Base-by-base conservation (phyloP, 2,113 vertebrate genomes). In the Bagarius yarrelli region DNA sequence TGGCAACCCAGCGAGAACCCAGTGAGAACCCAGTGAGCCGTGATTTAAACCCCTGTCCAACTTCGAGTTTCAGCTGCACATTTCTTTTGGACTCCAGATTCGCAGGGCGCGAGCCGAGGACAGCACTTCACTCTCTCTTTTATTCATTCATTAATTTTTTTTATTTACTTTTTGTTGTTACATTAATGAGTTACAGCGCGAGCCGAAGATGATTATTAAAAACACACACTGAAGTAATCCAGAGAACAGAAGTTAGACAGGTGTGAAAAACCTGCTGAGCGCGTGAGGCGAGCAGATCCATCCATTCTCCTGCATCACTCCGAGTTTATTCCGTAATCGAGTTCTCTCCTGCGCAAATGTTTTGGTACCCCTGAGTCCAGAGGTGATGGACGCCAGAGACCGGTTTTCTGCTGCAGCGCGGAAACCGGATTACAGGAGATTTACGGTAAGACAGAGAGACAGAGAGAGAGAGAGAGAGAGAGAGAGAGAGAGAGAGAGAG, bases 381-480 rank as follows among this genome's bases (percentile, higher is more conserved):
- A 55, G 72, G 71, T 61, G 57, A 92, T 91, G 91, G 84, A 86
- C 73, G 84, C 87, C 0, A 82, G 87, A 83, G 85, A 84, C 73
- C 87, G 87, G 88, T 76, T 79, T 83, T 60, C 81, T 12, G 81
- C 85, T n/a, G 81, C 47, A 60, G 82, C 74, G 63, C 70, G 36
- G n/a, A 81, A 83, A 72, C 82, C 83, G 1, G 90, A 91, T 84
- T 82, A 70, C 87, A 86, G 90, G 80, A 88, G 91, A 52, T 88
- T 84, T 85, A 88, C 89, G 67, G 91, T 91, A 84, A 91, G 89
- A 81, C 47, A 27, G 44, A 0, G 27, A 40, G 25, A 32, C 34
- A 9, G n/a, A 36, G 14, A 9, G 23, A 30, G 59, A 61, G 61
- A 64, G 30, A 64, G 61, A 64, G 61, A 34, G 61, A 64, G 30